Percentiles rank a stretch among this genome's conserved stretches.
phyloP scores from a whole-genome alignment of 2,113 vertebrate species.

The Pygoscelis adeliae region DNA sequence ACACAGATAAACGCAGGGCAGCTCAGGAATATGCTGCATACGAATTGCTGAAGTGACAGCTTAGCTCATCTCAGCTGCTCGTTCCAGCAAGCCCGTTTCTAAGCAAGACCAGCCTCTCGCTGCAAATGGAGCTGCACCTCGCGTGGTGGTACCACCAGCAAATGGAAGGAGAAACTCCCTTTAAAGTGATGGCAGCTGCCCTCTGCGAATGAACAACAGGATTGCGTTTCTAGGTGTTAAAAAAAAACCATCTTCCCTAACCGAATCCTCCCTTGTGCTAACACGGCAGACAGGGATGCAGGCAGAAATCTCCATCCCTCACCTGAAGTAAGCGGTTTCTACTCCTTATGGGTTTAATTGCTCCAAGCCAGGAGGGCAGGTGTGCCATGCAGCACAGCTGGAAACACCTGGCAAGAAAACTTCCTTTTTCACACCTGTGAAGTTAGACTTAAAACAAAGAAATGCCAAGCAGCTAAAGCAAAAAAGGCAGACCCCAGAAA shows the following conservation, averaged over 20 bases:
- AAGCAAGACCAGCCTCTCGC: conserved; percentile 3
- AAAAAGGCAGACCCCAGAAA: neutral
- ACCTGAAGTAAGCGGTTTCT: neutral
- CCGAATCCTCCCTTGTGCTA: neutral
- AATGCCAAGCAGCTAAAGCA: neutral
- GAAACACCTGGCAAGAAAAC: neutral
- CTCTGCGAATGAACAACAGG: neutral
- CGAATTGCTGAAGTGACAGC: neutral
- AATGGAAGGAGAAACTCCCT: conserved; percentile 64
- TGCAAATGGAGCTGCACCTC: conserved; percentile 64
- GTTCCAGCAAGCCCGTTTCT: neutral
- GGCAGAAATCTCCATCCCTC: neutral
- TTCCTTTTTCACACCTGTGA: neutral
- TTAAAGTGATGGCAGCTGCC: conserved; percentile 30
- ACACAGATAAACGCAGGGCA: neutral
- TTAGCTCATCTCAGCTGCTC: conserved; percentile 30
- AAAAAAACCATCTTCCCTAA: neutral
- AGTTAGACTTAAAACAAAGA: neutral
- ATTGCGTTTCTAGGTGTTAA: neutral
- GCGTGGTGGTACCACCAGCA: conserved; percentile 10
- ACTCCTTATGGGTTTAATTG: neutral
- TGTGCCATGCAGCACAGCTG: accelerated
- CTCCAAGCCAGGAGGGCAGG: neutral
- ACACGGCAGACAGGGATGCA: neutral
- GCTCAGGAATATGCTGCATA: neutral